A percentile compares a stretch with the other conserved stretches of the same genome.
Conservation (phyloP, 2,113 vertebrate genomes). For the Caloenas nicobarica region DNA sequence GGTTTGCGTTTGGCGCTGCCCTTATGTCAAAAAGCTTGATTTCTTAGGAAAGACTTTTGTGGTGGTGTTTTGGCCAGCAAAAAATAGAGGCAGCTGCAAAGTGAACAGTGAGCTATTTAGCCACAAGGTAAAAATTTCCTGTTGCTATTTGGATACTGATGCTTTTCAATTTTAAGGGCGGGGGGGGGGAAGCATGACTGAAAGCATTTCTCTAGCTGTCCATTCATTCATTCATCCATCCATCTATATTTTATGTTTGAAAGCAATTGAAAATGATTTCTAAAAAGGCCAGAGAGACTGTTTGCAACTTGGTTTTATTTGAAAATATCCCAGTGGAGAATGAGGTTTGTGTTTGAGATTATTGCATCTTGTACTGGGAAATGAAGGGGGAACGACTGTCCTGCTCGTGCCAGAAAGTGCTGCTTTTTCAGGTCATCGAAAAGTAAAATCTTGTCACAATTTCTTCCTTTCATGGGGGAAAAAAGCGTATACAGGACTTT, state of each 20-base stretch:
- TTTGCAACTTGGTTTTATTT: constrained; percentile 39
- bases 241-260: constrained; percentile 33
- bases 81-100: constrained; percentile 67
- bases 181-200: constrained; percentile 29
- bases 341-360: constrained; percentile 39
- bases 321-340: not conserved
- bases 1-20: constrained; percentile 44
- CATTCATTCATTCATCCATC: constrained; percentile 41
- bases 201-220: constrained; percentile 50
- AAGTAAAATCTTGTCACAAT: constrained; percentile 27
- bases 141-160: constrained; percentile 61
- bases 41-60: constrained; percentile 62
- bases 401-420: constrained; percentile 11
- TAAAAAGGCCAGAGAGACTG: constrained; percentile 15
- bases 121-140: constrained; percentile 64
- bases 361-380: constrained; percentile 33
- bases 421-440: not conserved
- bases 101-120: constrained; percentile 63
- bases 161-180: constrained; percentile 42
- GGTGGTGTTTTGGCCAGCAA: constrained; percentile 53
- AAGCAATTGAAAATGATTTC: constrained; percentile 2
- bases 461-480: not conserved
- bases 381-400: constrained; percentile 3
- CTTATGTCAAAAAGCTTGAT: constrained; percentile 65
- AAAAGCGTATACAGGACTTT: not conserved